These are phyloP conservation scores for Brachionichthys hirsutus DNA, from an alignment of 2,113 vertebrate genomes.

Conservation along the genomic window DNA sequence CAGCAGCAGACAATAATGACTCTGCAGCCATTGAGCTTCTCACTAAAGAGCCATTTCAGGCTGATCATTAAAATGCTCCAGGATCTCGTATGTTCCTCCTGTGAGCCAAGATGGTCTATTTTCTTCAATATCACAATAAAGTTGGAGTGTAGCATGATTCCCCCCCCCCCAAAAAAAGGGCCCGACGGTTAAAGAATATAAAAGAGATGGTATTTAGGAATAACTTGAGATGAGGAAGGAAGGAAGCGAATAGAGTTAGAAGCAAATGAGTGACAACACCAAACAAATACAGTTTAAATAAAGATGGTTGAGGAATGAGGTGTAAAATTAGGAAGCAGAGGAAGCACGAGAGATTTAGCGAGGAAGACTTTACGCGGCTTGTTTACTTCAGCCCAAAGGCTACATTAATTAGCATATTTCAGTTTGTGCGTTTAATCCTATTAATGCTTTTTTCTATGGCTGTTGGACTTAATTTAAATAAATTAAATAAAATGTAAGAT, in stretches of 20 bases:
- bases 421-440: no score
- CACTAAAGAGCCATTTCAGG: constrained; percentile 36
- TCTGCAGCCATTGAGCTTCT: constrained; percentile 8
- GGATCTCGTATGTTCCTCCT: constrained; percentile 4
- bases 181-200: background rate
- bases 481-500: no score
- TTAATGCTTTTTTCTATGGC: no score
- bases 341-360: background rate
- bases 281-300: background rate
- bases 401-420: no score
- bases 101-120: constrained; percentile 4
- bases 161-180: background rate
- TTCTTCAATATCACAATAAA: background rate
- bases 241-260: no score
- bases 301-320: background rate
- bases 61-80: constrained; percentile 20
- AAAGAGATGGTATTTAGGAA: background rate
- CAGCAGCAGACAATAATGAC: constrained; percentile 40
- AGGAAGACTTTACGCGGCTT: background rate
- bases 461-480: no score
- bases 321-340: constrained; percentile 8
- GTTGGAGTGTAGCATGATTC: background rate
- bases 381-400: background rate
- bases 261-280: no score
- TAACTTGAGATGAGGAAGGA: background rate